Evolutionary conservation across 2,888 invertebrate species (phyloP), one percentile per base, ranked within the genome.

Genomic region (Nycteola revayana): DNA sequence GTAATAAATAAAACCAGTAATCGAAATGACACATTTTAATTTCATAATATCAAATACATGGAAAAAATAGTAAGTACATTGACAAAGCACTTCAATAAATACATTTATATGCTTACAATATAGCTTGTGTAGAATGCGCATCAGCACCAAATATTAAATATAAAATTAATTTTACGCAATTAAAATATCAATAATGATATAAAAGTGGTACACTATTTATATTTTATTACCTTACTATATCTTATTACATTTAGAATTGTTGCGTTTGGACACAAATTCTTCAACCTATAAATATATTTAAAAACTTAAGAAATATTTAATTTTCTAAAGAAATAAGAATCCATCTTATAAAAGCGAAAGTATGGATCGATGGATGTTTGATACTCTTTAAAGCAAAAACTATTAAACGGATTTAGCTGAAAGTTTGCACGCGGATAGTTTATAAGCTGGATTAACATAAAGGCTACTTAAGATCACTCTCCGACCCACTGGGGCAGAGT

Each of bases 21-120:
- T 28, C 10, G 30, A 52, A 56, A 56, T 56, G 56, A 56, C 56
- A 56, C 56, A 50, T 37, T 42, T 55, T 56, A 53, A 53, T 51
- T 56, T 46, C 34, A 45, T 56, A 53, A 53, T 51, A 56, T 46
- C 34, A 45, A 49, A 56, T 45, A 55, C 47, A 53, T 42, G 32
- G 9, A 41, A 43, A 31, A 45, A 23, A 23, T 25, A 34, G 40
- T 56, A 55, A 53, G 55, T 56, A 56, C 50, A 42, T 35, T 2
- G 23, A 22, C 29, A 42, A 51, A 54, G 54, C 42, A 21, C n/a
- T 49, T 44, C 24, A 45, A 48, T 49, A 54, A 53, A 48, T 54
- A 54, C 36, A 38, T 34, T 28, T n/a, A 40, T 22, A 14, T 8
- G 22, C 20, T 28, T 40, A 49, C 22, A 27, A 28, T 26, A 45